Evolutionary conservation across 1,140 invertebrate species (phyloP), one percentile per base, ranked within the genome.

Genomic region (Mizuhopecten yessoensis): DNA sequence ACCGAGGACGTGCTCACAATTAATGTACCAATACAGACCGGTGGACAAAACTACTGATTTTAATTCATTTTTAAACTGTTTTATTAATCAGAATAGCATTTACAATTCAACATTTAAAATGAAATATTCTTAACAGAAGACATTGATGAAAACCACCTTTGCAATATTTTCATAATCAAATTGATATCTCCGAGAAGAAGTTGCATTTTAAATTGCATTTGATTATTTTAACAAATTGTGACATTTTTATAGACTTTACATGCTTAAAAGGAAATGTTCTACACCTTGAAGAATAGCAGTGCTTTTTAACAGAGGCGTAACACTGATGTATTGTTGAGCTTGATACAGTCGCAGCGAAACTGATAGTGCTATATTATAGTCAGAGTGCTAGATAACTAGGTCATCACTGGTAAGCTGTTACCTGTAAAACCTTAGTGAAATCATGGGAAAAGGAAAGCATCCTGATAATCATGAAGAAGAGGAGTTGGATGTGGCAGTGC

Each of bases 401-500:
- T 15, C 17, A 45, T 45, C n/a, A 45, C 1, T 45, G 9, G 17
- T 7, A 45, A 45, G 17, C 42, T 15, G 17, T 17, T 13, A 1
- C 17, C 36, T 39, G 20, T 2, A 49, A 49, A 20, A 29, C n/a
- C 29, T 9, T 7, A 75, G 57, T 29, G 57, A 75, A 75, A 29
- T 75, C 9, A 89, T 90, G 75, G 90, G 89, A 20, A 93, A 91
- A 87, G 92, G 90, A 34, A 88, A 90, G 86, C 42, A 91, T 23
- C 45, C 57, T 75, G 57, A 75, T n/a, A 75, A n/a, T n/a, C n/a
- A 36, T 29, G 15, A 34, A 29, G 7, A 42, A 5, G 87, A 90
- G n/a, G 34, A 42, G n/a, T 86, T 91, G 33, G 34, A 34, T 5
- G 39, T 95, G 86, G 94, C 94, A 0, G 93, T 91, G 0, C 94